Conservation (phyloP, 2,113 vertebrate species). For the Festucalex cinctus region DNA sequence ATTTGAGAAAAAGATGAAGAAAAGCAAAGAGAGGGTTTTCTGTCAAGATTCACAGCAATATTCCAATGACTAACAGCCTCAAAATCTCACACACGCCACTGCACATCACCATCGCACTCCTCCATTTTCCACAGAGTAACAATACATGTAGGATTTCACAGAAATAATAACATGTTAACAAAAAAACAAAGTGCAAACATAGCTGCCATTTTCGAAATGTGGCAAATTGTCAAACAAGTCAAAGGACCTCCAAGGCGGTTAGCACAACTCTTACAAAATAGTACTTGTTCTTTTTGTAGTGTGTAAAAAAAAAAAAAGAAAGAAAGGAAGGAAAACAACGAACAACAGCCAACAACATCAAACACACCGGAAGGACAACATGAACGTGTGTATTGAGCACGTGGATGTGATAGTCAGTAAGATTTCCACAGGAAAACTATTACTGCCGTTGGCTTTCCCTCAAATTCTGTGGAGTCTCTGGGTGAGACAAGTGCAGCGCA, state of each 20-base stretch:
- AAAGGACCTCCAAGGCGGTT: slow-evolving; percentile 53
- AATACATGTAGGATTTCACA: slow-evolving; percentile 76
- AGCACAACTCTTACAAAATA: slow-evolving; percentile 71
- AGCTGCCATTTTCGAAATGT: slow-evolving; percentile 69
- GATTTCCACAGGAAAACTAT: slow-evolving; percentile 77
- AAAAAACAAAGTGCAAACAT: slow-evolving; percentile 77
- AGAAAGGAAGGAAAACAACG: slow-evolving; percentile 20
- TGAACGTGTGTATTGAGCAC: slow-evolving; percentile 51
- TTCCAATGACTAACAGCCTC: slow-evolving; percentile 59
- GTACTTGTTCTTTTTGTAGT: slow-evolving; percentile 68
- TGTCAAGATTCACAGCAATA: slow-evolving; percentile 75
- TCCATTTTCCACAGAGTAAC: slow-evolving; percentile 62
- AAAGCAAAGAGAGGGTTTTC: slow-evolving; percentile 57
- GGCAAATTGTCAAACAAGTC: slow-evolving; percentile 65
- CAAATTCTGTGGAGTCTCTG: slow-evolving; percentile 36
- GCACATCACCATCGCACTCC: slow-evolving; percentile 60
- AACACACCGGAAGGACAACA: slow-evolving; percentile 61
- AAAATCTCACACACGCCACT: slow-evolving; percentile 59
- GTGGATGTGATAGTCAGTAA: slow-evolving; percentile 45
- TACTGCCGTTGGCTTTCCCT: slow-evolving; percentile 44
- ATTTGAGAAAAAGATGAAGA: slow-evolving; percentile 47
- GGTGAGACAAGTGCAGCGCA: slow-evolving; percentile 51
- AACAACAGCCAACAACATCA: slow-evolving; percentile 53
- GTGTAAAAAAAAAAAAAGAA: slow-evolving; percentile 49
- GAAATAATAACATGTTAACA: slow-evolving; percentile 75